These are phyloP conservation scores for Suillia variegata DNA, from an alignment of 2,888 invertebrate genomes.

Conservation along the genomic window DNA sequence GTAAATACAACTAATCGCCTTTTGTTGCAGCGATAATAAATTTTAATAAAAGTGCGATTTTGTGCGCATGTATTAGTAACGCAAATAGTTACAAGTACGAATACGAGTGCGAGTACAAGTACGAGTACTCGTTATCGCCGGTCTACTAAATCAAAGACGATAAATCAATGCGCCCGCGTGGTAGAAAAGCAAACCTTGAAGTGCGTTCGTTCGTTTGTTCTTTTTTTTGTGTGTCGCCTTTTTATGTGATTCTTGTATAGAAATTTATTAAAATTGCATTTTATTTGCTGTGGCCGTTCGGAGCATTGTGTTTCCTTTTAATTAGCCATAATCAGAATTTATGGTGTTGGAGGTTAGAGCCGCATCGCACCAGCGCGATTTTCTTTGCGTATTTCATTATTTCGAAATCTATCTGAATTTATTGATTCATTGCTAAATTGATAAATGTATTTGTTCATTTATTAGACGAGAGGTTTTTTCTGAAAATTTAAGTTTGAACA, in stretches of 20 bases:
- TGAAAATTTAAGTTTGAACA: too few species aligned
- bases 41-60: conserved; percentile 55
- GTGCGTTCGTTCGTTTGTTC: too few species aligned
- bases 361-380: too few species aligned
- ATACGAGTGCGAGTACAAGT: not conserved
- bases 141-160: conserved; percentile 50
- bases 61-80: conserved; percentile 39
- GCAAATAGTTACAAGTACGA: not conserved
- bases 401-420: too few species aligned
- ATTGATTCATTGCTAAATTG: too few species aligned
- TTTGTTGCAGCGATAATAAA: conserved; percentile 39
- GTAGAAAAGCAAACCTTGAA: too few species aligned
- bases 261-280: too few species aligned
- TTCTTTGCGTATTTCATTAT: too few species aligned
- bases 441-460: too few species aligned
- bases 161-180: conserved; percentile 46
- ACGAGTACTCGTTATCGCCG: conserved; percentile 43
- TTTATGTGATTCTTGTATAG: not conserved
- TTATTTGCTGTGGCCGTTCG: not conserved
- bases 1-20: not conserved
- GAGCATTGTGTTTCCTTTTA: conserved; percentile 44
- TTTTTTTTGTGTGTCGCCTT: too few species aligned
- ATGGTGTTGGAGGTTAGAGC: too few species aligned
- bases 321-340: conserved; percentile 51
- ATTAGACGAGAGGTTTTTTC: too few species aligned